phyloP scores from a whole-genome alignment of 2,888 invertebrate species.

The Cryptus armator region DNA sequence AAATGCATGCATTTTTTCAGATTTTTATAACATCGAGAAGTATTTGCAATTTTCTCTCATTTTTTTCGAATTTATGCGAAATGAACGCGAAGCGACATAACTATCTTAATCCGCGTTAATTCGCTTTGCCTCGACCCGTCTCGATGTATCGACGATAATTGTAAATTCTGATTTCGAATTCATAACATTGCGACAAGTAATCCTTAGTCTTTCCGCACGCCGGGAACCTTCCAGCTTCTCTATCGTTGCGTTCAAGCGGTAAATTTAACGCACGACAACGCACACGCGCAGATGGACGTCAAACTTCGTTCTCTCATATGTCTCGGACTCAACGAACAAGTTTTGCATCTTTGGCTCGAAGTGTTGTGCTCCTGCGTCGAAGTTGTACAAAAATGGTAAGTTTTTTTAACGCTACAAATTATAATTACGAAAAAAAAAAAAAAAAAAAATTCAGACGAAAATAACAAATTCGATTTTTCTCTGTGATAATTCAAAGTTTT shows the following conservation, averaged over 20 bases:
- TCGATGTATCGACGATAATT: background rate
- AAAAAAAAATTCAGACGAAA: too few species aligned
- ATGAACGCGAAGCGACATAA: too few species aligned
- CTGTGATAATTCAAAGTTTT: too few species aligned
- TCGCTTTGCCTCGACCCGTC: too few species aligned
- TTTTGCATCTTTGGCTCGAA: constrained; percentile 99
- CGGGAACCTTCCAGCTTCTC: constrained; percentile 87
- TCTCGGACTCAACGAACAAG: constrained; percentile 98
- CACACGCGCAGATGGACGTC: constrained; percentile 99
- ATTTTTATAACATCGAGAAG: too few species aligned
- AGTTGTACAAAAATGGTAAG: constrained; percentile 97
- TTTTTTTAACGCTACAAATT: background rate
- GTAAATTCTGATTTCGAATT: constrained; percentile 1
- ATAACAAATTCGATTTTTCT: too few species aligned
- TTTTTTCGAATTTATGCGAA: too few species aligned
- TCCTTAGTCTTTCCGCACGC: constrained; percentile 49
- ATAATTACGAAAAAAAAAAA: too few species aligned
- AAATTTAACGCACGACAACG: constrained; percentile 97
- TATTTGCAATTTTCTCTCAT: too few species aligned
- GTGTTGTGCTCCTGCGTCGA: constrained; percentile 97
- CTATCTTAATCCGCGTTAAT: too few species aligned
- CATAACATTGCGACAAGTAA: constrained; percentile 35
- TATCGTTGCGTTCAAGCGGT: constrained; percentile 98
- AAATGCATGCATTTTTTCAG: too few species aligned
- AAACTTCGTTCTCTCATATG: constrained; percentile 98